Evolutionary conservation across 2,888 invertebrate species (phyloP).

Genomic region (Augiades crinisus): DNA sequence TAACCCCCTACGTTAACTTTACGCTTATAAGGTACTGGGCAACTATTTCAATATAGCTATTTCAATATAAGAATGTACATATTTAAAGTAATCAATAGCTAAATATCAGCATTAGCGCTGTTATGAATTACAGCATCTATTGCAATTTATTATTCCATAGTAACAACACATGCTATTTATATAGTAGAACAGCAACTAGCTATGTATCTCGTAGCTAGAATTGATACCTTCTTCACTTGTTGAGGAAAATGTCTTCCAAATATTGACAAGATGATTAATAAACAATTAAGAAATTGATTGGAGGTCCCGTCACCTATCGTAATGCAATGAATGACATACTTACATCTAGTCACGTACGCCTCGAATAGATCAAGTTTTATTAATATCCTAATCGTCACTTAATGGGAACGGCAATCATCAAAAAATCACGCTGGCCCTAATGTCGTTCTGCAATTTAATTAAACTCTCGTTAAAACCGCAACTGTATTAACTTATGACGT

Average conservation of each 20-base stretch:
- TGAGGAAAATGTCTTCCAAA: constrained; percentile 58
- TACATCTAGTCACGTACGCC: constrained; percentile 66
- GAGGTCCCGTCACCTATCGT: constrained; percentile 38
- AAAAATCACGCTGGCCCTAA: constrained; percentile 58
- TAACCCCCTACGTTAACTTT: no score
- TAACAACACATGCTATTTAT: no score
- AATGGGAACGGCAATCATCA: constrained; percentile 57
- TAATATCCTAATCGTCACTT: constrained; percentile 44
- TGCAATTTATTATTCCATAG: no score
- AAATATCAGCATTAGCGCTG: no score
- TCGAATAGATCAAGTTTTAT: constrained; percentile 40
- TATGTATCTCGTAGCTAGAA: no score
- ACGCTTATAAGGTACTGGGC: no score
- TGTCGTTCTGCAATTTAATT: constrained; percentile 50
- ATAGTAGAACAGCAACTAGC: no score
- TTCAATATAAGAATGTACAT: no score
- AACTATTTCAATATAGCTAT: no score
- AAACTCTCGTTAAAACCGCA: constrained; percentile 41
- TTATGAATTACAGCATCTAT: no score
- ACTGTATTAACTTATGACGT: constrained; percentile 47
- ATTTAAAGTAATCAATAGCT: no score
- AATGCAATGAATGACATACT: constrained; percentile 63
- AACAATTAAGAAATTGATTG: constrained; percentile 52
- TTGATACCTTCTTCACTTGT: no score
- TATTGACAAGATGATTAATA: constrained; percentile 49